Evolutionary conservation across 2,888 invertebrate species (phyloP), one percentile per base, ranked within the genome.

Genomic region (Cotesia congregata): DNA sequence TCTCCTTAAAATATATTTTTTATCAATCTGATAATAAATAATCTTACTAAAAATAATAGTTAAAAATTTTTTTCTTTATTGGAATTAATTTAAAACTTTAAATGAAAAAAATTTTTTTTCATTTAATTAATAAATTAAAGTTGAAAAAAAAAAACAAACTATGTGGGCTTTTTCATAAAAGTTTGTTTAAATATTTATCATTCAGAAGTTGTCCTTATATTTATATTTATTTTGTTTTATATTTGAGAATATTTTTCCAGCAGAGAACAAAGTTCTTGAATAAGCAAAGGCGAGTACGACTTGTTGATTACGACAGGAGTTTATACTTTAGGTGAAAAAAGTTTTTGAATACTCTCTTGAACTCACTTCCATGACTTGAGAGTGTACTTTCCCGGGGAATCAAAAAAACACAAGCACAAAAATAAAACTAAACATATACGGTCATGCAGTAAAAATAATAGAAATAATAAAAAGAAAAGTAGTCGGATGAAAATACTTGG

Each of bases 311-410:
- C 67, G 40, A 71, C 59, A 40, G 12, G 64, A 65, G 60, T 60
- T 71, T 62, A n/a, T 71, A 39, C 39, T 40, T 50, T 50, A 12
- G 50, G 5, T 30, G 30, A 39, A n/a, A 12, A n/a, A 78, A 73
- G 73, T 78, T 78, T 76, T 70, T 70, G 68, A 68, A 68, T 68
- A 68, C 41, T 20, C 70, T 59, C 59, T 60, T 70, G 30, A 70
- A 70, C 70, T 60, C 6, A 30, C 38, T 60, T 70, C 5, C 30
- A 70, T 30, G 70, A 60, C 60, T 30, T 71, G 12, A 61, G 38
- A 61, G 61, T 71, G 17, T 71, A n/a, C 38, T 61, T 61, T 30
- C 30, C 30, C 30, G 30, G 30, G 2, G 30, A 30, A 4, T 30
- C 50, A 50, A 50, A 12, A 50, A 12, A 50, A 12, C 50, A 12